These are phyloP conservation scores for Ctenodactylus gundi DNA, from an alignment of 2,113 vertebrate species.

Conservation along the genomic window DNA sequence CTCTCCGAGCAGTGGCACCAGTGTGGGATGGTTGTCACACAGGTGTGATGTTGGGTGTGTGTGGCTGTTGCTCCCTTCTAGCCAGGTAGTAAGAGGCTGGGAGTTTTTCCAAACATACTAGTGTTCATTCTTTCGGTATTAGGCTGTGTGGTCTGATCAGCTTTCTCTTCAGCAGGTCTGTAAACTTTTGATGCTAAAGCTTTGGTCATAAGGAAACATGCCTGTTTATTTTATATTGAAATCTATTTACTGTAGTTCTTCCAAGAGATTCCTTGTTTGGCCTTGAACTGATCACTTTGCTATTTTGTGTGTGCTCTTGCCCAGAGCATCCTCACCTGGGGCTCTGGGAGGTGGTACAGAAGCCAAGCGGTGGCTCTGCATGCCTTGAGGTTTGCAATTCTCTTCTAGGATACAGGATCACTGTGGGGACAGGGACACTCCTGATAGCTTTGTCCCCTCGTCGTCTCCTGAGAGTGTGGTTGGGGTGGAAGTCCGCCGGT, in stretches of 20 bases:
- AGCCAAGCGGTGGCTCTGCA: rapidly evolving
- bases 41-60: rapidly evolving
- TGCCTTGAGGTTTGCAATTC: background rate
- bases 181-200: background rate
- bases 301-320: rapidly evolving
- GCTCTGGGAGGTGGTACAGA: rapidly evolving
- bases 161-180: background rate
- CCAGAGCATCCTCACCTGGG: background rate
- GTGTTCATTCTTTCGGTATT: background rate
- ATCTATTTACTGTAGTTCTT: background rate
- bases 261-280: background rate
- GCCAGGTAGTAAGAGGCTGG: background rate
- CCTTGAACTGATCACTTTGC: background rate
- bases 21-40: background rate
- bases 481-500: slow-evolving; percentile 92
- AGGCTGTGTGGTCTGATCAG: no score
- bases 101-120: background rate
- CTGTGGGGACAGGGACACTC: slow-evolving; percentile 88
- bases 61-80: background rate
- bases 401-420: slow-evolving; percentile 89
- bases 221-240: background rate
- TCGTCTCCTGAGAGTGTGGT: slow-evolving; percentile 96
- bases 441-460: slow-evolving; percentile 93
- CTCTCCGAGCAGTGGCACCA: background rate
- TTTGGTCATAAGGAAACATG: background rate